Percentiles rank a stretch among this genome's conserved stretches.
These are phyloP conservation scores for Haemorhous mexicanus DNA, from an alignment of 2,113 vertebrate species.

Conservation along the genomic window DNA sequence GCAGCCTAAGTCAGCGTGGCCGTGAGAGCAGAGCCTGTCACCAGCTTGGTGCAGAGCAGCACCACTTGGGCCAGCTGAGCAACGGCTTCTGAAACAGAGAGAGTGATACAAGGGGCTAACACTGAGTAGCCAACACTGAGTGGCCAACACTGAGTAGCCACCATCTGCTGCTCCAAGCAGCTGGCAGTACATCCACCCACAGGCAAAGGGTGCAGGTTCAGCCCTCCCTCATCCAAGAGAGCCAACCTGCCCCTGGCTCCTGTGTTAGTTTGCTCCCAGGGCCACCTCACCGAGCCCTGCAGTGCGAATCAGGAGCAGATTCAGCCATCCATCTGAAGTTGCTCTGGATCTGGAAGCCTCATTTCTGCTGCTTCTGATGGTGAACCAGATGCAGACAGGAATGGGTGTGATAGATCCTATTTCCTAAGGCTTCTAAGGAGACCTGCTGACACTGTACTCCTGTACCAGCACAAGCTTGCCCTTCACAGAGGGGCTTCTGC, in stretches of 20 bases:
- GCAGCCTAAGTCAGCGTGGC: neutral
- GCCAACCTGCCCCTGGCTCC: neutral
- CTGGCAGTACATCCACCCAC: neutral
- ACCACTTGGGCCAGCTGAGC: neutral
- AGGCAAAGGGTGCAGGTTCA: neutral
- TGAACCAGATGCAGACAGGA: neutral
- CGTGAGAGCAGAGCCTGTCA: neutral
- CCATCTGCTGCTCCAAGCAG: neutral
- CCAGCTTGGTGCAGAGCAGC: constrained; percentile 25
- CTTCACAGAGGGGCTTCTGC: neutral
- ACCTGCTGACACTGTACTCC: neutral
- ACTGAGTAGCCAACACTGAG: neutral
- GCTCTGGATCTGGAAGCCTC: neutral
- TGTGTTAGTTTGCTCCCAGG: neutral
- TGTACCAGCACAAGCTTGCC: neutral
- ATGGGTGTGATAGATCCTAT: neutral
- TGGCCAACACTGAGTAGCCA: neutral
- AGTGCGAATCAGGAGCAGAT: rapidly evolving
- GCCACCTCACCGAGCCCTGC: neutral
- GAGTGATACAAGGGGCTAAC: neutral
- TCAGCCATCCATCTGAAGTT: rapidly evolving
- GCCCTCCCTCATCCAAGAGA: neutral
- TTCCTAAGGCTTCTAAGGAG: neutral
- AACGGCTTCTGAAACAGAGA: neutral
- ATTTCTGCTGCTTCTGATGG: neutral